These are phyloP conservation scores for Nautilus pompilius DNA, from an alignment of 1,140 invertebrate genomes.

Conservation along the genomic window DNA sequence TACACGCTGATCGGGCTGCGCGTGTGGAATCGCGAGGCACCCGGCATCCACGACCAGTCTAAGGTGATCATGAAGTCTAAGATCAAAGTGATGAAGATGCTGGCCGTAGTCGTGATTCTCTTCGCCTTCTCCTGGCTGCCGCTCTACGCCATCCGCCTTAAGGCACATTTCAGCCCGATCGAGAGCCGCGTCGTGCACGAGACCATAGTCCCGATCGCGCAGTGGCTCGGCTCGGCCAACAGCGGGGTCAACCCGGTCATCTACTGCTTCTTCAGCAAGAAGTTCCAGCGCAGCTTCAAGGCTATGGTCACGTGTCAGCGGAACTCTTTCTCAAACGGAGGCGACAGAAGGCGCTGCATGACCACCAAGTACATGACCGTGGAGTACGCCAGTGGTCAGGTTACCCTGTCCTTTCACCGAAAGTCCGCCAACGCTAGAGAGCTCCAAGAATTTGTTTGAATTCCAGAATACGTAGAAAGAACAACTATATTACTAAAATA, in stretches of 20 bases:
- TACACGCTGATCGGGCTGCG: constrained; percentile 91
- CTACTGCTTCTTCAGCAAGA: constrained; percentile 97
- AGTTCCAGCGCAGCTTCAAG: constrained; percentile 83
- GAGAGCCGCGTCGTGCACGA: constrained; percentile 64
- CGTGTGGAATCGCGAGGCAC: constrained; percentile 82
- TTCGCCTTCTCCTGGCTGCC: constrained; percentile 96
- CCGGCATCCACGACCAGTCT: constrained; percentile 58
- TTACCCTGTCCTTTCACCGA: constrained; percentile 17
- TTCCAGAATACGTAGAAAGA: too few relatives aligned
- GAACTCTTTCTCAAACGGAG: neutral
- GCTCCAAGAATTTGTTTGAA: too few relatives aligned
- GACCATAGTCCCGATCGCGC: constrained; percentile 81
- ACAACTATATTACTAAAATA: too few relatives aligned
- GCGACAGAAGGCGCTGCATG: constrained; percentile 17
- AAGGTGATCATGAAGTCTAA: constrained; percentile 50
- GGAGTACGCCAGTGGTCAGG: constrained; percentile 33
- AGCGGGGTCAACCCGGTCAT: constrained; percentile 96
- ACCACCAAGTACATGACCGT: constrained; percentile 36
- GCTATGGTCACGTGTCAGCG: constrained; percentile 22
- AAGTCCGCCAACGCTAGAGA: neutral
- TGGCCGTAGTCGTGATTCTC: constrained; percentile 88
- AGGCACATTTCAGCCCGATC: constrained; percentile 22
- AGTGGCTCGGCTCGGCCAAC: constrained; percentile 96
- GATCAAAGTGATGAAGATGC: constrained; percentile 84
- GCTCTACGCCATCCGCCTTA: constrained; percentile 65